Evolutionary conservation across 2,888 invertebrate genomes (phyloP), one percentile per base, ranked within the genome.

Genomic region (Endomychus coccineus): DNA sequence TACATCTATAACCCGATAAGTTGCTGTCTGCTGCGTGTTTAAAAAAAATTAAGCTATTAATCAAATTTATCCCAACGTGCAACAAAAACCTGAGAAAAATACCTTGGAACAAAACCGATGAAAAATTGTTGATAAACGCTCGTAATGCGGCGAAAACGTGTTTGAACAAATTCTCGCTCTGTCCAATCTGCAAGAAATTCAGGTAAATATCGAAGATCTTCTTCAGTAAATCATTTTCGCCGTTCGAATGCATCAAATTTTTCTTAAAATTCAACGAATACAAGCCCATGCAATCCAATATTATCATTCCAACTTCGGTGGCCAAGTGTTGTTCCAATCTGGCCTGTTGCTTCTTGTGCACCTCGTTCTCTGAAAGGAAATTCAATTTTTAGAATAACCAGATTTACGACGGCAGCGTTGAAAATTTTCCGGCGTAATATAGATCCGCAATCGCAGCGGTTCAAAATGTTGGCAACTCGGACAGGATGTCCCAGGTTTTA

Each of bases 81-180:
- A n/a, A n/a, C n/a, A n/a, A n/a, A n/a, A n/a, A n/a, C n/a, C n/a
- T n/a, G n/a, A n/a, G n/a, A n/a, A n/a, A n/a, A n/a, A n/a, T 65
- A 74, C 87, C 88, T 75, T 86, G 82, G 66, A 89, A 91, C 28
- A 90, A 66, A 3, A 83, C 81, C 37, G 79, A 71, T 0, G 89
- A 84, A 59, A 87, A 90, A 66, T 89, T 85, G 61, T 90, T 92
- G 38, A 96, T 85, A 58, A 94, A 95, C 0, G 90, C 85, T 46
- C 95, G 74, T 30, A 96, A 68, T 0, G 91, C 85, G 2, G 92
- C 92, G 63, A 96, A 94, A 12, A 92, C 80, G 57, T 96, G 95
- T 52, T 84, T 83, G 50, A 91, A 83, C 27, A 96, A 70, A 2
- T 77, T 79, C 63, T 96, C 95, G 27, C 94, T 92, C 60, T 95